Base-by-base conservation (phyloP, 1,140 invertebrate genomes). In the Plutomurus gul region DNA sequence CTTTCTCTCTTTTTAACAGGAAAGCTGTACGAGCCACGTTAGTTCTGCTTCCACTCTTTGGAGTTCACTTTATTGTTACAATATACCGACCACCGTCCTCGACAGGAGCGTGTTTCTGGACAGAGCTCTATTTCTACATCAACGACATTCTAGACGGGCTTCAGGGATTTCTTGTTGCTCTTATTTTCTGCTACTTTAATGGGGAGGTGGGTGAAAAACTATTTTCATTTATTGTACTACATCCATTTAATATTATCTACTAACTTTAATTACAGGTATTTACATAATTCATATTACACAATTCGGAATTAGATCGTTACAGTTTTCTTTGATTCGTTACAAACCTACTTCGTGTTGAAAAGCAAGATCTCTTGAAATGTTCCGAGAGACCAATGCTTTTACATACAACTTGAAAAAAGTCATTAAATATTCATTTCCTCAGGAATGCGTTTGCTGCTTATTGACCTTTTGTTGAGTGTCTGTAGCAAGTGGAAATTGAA, bases 21-120 rank as follows among this genome's bases (percentile, higher is more conserved):
- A 88, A 89, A 85, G 89, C 89, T 6, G 87, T 91, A 16, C 86
- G 89, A 30, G 90, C 89, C 1, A 90, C 89, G 4, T 83, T 90
- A 71, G 86, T 91, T 25, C 85, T 91, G 33, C 86, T 91, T 27
- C 90, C 90, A 1, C 84, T 91, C 46, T 90, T 91, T 82, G 90
- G 90, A 4, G 85, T 90, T 13, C 90, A 91, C 76, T 87, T 89
- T 71, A 84, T 89, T n/a, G 84, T 90, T 6, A 88, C 88, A 13
- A 87, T 89, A 33, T 90, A 90, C 83, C 83, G 89, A 37, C 86
- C 87, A 1, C 73, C 82, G 25, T 56, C 76, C 20, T 43, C 46
- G 4, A 25, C 65, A 11, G 84, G 83, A 16, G 82, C 83, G 18
- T 87, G 87, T 77, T 77, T 84, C 7, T 86, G 85, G 83, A 80